Conservation (phyloP, 2,797 vertebrate genomes). For the Prionace glauca region DNA sequence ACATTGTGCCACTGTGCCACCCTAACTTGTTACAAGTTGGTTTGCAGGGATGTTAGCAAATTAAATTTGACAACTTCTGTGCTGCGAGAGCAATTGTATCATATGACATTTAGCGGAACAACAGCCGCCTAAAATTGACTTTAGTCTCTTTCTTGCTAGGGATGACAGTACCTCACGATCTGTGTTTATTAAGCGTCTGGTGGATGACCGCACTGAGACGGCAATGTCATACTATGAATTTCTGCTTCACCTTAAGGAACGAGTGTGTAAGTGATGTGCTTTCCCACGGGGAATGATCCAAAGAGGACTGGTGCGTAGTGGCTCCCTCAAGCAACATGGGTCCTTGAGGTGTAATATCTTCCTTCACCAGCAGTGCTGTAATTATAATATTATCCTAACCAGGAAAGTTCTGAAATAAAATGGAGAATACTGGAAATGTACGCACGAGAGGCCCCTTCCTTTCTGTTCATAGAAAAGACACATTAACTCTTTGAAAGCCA, state of each 20-base stretch:
- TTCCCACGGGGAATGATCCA: background rate
- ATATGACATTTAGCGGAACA: background rate
- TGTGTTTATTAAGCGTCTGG: background rate
- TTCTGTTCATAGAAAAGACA: background rate
- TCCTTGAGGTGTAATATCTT: background rate
- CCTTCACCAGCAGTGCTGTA: too few relatives aligned
- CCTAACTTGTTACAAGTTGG: background rate
- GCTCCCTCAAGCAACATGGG: too few relatives aligned
- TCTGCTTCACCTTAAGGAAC: constrained; percentile 35
- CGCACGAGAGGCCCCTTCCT: background rate
- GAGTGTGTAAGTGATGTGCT: background rate
- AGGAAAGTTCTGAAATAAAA: background rate
- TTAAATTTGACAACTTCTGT: background rate
- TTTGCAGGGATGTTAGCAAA: background rate
- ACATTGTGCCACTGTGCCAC: too few relatives aligned
- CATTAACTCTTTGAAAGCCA: background rate
- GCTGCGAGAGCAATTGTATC: background rate
- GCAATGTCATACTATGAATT: constrained; percentile 30
- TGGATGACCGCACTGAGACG: constrained; percentile 6
- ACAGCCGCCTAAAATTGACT: background rate
- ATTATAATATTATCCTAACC: background rate
- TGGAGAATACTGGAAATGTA: background rate
- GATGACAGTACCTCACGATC: constrained; percentile 8
- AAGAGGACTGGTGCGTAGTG: background rate
- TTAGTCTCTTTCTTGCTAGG: background rate